Percentiles rank a stretch among this genome's conserved stretches.
Conservation (phyloP, 64 coral and sea anemone species). For the Platygyra sinensis region DNA sequence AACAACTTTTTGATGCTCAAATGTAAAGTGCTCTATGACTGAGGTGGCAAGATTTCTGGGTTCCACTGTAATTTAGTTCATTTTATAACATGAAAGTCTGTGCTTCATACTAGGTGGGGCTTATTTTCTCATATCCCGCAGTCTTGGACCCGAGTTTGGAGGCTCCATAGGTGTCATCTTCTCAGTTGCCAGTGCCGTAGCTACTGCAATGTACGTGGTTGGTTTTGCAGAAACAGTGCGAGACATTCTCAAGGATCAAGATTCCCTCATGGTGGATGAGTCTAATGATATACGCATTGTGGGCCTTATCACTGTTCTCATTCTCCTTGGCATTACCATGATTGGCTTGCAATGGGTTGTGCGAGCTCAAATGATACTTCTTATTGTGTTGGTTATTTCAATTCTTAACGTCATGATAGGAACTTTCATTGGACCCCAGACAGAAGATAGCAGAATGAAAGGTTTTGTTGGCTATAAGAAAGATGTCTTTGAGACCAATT, state of each 20-base stretch:
- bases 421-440: constrained; percentile 89
- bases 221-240: constrained; percentile 94
- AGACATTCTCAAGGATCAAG: constrained; percentile 71
- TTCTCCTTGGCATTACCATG: constrained; percentile 82
- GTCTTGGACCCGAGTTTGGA: constrained; percentile 98
- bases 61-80: too few relatives aligned
- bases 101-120: constrained; percentile 70
- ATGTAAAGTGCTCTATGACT: too few relatives aligned
- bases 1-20: too few relatives aligned
- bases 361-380: constrained; percentile 75
- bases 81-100: too few relatives aligned
- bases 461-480: constrained; percentile 82
- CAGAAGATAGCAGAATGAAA: constrained; percentile 49
- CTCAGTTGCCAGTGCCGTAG: constrained; percentile 95
- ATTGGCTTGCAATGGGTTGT: constrained; percentile 95
- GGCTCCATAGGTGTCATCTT: constrained; percentile 98
- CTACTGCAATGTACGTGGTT: constrained; percentile 96
- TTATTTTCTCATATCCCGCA: constrained; percentile 92
- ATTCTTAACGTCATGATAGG: constrained; percentile 96
- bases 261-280: constrained; percentile 83
- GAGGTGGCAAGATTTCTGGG: too few relatives aligned
- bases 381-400: constrained; percentile 79
- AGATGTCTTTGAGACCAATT: constrained; percentile 68
- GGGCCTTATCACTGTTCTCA: constrained; percentile 77
- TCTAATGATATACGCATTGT: constrained; percentile 94